Evolutionary conservation across 2,888 invertebrate genomes (phyloP).

Genomic region (Phortica magna): DNA sequence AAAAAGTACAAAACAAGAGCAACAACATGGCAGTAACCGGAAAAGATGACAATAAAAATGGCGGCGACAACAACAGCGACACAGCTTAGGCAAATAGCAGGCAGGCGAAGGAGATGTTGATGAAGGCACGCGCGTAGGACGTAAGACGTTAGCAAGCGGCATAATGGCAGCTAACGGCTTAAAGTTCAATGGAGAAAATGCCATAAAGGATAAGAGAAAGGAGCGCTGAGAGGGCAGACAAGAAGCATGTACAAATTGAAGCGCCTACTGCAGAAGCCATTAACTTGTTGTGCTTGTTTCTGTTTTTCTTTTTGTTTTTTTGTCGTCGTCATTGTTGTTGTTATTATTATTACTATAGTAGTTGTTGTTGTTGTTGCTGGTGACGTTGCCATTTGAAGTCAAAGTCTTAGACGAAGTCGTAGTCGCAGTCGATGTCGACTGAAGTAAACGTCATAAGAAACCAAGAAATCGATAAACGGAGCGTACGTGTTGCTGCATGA

Average conservation of each 20-base stretch:
- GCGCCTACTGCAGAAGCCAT: constrained; percentile 26
- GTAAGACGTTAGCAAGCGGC: constrained; percentile 35
- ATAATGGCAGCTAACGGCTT: constrained; percentile 55
- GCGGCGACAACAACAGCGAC: constrained; percentile 43
- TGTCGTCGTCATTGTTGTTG: constrained; percentile 22
- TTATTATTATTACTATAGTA: not conserved
- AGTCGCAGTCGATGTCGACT: not conserved
- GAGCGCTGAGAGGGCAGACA: constrained; percentile 30
- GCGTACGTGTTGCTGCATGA: constrained; percentile 27
- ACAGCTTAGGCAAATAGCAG: constrained; percentile 52
- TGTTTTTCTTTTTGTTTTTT: constrained; percentile 13
- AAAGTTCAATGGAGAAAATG: constrained; percentile 60
- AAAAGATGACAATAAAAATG: constrained; percentile 70
- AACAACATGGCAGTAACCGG: constrained; percentile 51
- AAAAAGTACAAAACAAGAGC: not conserved
- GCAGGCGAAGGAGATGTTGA: constrained; percentile 4
- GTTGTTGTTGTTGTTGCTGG: constrained; percentile 29
- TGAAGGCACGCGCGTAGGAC: not conserved
- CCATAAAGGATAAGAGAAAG: constrained; percentile 51
- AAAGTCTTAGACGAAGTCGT: not conserved
- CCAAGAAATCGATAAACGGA: constrained; percentile 26
- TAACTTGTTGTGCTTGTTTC: constrained; percentile 42
- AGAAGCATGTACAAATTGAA: not conserved
- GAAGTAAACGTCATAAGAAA: not conserved
- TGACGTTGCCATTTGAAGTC: not conserved